Percentiles rank a stretch among this genome's conserved stretches.
These are phyloP conservation scores for Drosophila hamatofila DNA, from an alignment of 2,888 invertebrate genomes.

Conservation along the genomic window DNA sequence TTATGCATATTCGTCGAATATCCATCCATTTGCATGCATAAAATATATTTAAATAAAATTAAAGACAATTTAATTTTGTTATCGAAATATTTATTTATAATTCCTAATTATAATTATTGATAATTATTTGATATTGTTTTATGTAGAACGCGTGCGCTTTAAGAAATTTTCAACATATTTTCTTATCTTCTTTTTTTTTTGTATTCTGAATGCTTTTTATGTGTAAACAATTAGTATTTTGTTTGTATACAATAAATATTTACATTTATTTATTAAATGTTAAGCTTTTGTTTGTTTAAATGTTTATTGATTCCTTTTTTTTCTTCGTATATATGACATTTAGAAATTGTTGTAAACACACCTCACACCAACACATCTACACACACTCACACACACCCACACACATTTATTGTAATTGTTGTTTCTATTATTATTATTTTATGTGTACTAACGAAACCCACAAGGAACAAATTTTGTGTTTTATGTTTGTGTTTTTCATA, in stretches of 20 bases:
- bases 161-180: slow-evolving; percentile 14
- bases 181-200: slow-evolving; percentile 6
- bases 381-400: slow-evolving; percentile 16
- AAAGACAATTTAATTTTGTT: slow-evolving; percentile 10
- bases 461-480: slow-evolving; percentile 25
- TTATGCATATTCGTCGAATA: slow-evolving; percentile 2
- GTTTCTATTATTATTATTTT: slow-evolving; percentile 42
- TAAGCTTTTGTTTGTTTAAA: slow-evolving; percentile 30
- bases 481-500: slow-evolving; percentile 29
- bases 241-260: slow-evolving; percentile 39
- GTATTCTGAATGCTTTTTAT: slow-evolving; percentile 17
- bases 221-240: slow-evolving; percentile 31
- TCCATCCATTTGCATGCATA: slow-evolving; percentile 25
- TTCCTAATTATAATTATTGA: slow-evolving; percentile 10
- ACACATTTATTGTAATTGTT: slow-evolving; percentile 47
- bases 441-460: slow-evolving; percentile 32
- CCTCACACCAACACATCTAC: slow-evolving; percentile 3
- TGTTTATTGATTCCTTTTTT: slow-evolving; percentile 4
- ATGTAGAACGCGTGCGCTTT: slow-evolving; percentile 29
- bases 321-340: slow-evolving; percentile 14
- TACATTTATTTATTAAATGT: slow-evolving; percentile 29
- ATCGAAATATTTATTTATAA: slow-evolving; percentile 19
- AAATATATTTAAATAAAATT: neutral
- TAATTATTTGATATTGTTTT: slow-evolving; percentile 21
- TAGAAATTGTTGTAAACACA: slow-evolving; percentile 23